phyloP scores from a whole-genome alignment of 2,113 vertebrate species.

The Anguilla rostrata region DNA sequence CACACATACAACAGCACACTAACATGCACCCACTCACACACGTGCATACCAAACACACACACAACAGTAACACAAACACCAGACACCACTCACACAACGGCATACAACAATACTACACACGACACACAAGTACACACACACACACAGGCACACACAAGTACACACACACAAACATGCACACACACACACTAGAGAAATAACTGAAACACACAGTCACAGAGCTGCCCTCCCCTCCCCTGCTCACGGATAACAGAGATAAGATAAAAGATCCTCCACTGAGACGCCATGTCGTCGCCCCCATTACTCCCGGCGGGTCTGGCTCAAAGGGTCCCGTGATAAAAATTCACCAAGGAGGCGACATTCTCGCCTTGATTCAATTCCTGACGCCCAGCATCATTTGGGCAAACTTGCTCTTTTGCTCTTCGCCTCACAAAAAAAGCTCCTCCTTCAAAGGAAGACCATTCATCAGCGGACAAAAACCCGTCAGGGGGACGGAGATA shows the following conservation, averaged over 20 bases:
- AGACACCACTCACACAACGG: too few species aligned
- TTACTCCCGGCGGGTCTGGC: neutral
- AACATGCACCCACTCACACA: neutral
- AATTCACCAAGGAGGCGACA: neutral
- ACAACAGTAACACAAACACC: neutral
- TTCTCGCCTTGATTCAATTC: constrained; percentile 4
- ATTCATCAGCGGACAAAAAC: constrained; percentile 25
- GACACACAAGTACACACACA: neutral
- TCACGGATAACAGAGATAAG: constrained; percentile 1
- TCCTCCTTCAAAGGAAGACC: constrained; percentile 27
- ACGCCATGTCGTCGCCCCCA: neutral
- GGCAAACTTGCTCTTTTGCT: constrained; percentile 30
- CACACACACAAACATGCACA: constrained; percentile 24
- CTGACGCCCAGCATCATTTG: constrained; percentile 16
- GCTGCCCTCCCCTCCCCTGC: neutral
- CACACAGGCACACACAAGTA: constrained; percentile 29
- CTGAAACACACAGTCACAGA: neutral
- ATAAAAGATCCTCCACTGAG: neutral
- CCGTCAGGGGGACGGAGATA: constrained; percentile 40
- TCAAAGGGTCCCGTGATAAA: neutral
- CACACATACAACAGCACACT: neutral
- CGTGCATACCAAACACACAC: too few species aligned
- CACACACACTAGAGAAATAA: neutral
- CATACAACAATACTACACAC: neutral
- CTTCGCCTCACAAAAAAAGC: constrained; percentile 22